These are phyloP conservation scores for Anguilla megastoma DNA, from an alignment of 2,797 vertebrate genomes.

Conservation along the genomic window DNA sequence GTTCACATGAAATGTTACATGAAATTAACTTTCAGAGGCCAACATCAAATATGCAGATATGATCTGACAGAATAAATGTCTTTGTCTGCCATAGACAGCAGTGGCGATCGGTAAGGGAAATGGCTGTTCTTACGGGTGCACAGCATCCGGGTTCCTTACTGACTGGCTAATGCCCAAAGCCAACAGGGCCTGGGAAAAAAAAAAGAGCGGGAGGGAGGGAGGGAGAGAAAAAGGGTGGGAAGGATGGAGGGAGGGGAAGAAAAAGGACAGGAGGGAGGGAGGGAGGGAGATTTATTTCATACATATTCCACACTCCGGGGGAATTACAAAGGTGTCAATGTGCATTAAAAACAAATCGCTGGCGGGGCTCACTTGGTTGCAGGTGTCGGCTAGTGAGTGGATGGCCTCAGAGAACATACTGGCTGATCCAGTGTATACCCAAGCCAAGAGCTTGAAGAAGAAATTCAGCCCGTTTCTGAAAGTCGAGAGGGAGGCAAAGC, in stretches of 20 bases:
- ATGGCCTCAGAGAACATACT: slow-evolving; percentile 99
- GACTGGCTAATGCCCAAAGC: slow-evolving; percentile 97
- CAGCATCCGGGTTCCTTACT: slow-evolving; percentile 87
- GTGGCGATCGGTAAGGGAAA: neutral
- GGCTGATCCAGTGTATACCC: slow-evolving; percentile 97
- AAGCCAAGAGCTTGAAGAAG: slow-evolving; percentile 97
- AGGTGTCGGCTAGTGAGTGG: slow-evolving; percentile 96
- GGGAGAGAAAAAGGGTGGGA: neutral
- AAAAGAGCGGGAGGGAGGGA: neutral
- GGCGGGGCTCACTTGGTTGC: slow-evolving; percentile 84
- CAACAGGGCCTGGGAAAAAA: slow-evolving; percentile 76
- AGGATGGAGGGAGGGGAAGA: too few relatives aligned
- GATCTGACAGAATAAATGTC: neutral
- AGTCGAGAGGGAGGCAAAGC: slow-evolving; percentile 51
- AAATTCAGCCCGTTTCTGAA: slow-evolving; percentile 96
- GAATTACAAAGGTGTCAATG: too few relatives aligned
- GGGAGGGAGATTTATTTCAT: neutral
- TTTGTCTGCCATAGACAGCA: neutral
- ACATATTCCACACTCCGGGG: neutral
- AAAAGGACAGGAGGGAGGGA: neutral
- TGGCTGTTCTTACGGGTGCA: slow-evolving; percentile 85
- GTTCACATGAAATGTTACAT: neutral
- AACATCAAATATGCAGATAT: neutral
- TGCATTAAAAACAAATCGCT: neutral
- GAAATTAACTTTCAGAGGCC: neutral